Evolutionary conservation across 2,113 vertebrate genomes (phyloP).

Genomic region (Neolamprologus falcicula): DNA sequence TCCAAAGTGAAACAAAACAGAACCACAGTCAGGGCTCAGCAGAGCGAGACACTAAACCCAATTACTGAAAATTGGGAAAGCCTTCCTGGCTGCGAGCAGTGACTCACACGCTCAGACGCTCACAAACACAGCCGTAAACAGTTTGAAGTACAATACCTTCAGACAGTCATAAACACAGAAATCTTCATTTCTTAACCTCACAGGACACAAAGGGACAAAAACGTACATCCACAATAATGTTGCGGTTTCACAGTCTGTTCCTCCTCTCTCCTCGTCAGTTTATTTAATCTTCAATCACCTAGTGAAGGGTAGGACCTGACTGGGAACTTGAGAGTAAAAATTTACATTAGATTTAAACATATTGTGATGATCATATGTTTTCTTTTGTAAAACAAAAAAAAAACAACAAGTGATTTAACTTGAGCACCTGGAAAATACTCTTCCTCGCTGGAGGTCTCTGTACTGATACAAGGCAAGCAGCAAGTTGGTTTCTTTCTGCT

Average conservation of each 20-base stretch:
- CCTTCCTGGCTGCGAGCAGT: neutral
- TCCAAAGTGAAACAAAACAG: constrained; percentile 30
- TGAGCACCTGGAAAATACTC: neutral
- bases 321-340: neutral
- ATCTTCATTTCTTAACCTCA: neutral
- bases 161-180: neutral
- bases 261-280: neutral
- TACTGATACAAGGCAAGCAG: neutral
- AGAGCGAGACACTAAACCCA: constrained; percentile 41
- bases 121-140: neutral
- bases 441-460: rapidly evolving
- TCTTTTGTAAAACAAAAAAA: neutral
- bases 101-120: neutral
- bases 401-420: neutral
- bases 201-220: neutral
- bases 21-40: constrained; percentile 32
- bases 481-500: neutral
- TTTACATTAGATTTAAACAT: neutral
- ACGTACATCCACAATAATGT: rapidly evolving
- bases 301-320: neutral
- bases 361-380: neutral
- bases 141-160: neutral
- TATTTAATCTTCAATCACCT: neutral
- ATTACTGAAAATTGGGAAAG: constrained; percentile 30
- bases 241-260: rapidly evolving